A percentile compares a stretch with the other conserved stretches of the same genome.
phyloP scores from a whole-genome alignment of 2,888 invertebrate genomes.

The Ephialtes manifestator region DNA sequence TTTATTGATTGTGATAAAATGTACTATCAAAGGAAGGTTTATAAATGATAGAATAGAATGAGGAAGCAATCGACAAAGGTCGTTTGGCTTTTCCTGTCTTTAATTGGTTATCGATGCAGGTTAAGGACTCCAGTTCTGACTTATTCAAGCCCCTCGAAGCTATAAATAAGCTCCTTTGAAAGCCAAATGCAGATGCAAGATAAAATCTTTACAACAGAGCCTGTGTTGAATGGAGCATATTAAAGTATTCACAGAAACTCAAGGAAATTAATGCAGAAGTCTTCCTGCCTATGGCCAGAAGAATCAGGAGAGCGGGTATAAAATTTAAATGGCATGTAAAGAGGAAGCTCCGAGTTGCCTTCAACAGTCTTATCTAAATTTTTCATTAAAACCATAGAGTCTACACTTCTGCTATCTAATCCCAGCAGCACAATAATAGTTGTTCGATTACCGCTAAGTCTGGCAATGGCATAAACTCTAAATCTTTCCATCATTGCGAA shows the following conservation, averaged over 20 bases:
- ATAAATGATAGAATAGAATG: neutral
- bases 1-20: conserved; percentile 12
- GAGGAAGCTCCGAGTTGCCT: conserved; percentile 45
- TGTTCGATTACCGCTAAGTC: conserved; percentile 25
- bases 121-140: conserved; percentile 58
- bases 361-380: conserved; percentile 31
- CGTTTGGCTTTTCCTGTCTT: neutral
- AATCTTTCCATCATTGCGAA: conserved; percentile 55
- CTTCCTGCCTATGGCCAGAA: neutral
- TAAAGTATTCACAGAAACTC: conserved; percentile 50
- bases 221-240: conserved; percentile 46
- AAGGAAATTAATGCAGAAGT: neutral
- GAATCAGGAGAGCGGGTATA: neutral
- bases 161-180: conserved; percentile 70
- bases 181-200: conserved; percentile 61
- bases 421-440: conserved; percentile 40
- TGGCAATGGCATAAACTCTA: conserved; percentile 32
- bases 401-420: conserved; percentile 24
- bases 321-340: conserved; percentile 47
- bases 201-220: conserved; percentile 58
- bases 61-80: conserved; percentile 5
- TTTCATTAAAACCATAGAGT: conserved; percentile 38
- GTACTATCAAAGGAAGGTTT: neutral
- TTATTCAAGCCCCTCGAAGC: conserved; percentile 66
- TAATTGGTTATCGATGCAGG: conserved; percentile 23